Evolutionary conservation across 2,888 invertebrate species (phyloP).

Genomic region (Agonopterix arenella): DNA sequence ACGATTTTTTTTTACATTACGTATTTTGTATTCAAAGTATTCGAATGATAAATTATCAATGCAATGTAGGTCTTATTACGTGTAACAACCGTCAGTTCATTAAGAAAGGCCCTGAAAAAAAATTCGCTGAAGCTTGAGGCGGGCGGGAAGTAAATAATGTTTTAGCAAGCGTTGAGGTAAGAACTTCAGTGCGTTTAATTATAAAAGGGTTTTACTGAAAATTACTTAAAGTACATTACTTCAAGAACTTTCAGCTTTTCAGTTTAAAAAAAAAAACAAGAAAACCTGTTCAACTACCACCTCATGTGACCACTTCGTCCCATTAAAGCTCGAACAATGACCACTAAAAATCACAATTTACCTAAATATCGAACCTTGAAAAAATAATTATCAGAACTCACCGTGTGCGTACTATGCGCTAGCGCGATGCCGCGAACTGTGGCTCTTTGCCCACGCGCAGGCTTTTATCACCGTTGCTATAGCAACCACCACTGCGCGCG

Average conservation of each 20-base stretch:
- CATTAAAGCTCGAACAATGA: no score
- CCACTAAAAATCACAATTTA: neutral
- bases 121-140: neutral
- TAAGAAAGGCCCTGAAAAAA: neutral
- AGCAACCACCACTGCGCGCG: constrained; percentile 42
- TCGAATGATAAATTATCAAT: neutral
- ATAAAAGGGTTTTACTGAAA: neutral
- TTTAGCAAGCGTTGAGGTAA: neutral
- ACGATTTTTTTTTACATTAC: neutral
- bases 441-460: constrained; percentile 25
- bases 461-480: constrained; percentile 50
- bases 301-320: neutral
- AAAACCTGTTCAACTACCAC: neutral
- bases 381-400: constrained; percentile 37
- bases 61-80: neutral
- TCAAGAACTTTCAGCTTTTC: no score
- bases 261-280: neutral
- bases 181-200: neutral
- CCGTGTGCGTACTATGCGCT: constrained; percentile 63
- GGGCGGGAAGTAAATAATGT: neutral
- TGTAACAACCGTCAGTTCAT: neutral
- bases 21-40: neutral
- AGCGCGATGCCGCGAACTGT: constrained; percentile 57
- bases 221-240: neutral
- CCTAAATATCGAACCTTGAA: neutral